Evolutionary conservation across 2,888 invertebrate species (phyloP).

Genomic region (Galeopsomyia nigrocyanea): DNA sequence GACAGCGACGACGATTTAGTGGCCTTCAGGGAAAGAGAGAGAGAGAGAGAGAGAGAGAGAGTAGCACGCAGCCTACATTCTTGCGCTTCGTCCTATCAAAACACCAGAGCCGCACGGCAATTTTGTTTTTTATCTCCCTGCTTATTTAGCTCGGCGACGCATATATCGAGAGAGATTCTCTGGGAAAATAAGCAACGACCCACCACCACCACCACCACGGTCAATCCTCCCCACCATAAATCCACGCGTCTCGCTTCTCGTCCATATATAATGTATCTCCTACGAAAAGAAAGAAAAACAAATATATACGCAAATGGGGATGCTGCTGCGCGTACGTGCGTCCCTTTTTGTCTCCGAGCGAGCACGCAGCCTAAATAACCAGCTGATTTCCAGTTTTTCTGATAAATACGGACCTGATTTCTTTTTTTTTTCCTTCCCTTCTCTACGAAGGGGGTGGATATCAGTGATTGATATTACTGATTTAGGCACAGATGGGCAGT

Average conservation of each 20-base stretch:
- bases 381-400: constrained; percentile 11
- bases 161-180: too few relatives aligned
- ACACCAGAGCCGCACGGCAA: too few relatives aligned
- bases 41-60: constrained; percentile 4
- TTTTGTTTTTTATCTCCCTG: too few relatives aligned
- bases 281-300: constrained; percentile 32
- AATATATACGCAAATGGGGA: constrained; percentile 45
- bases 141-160: too few relatives aligned
- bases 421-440: too few relatives aligned
- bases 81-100: too few relatives aligned
- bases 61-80: neutral
- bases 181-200: neutral
- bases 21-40: neutral
- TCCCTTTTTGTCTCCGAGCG: constrained; percentile 32
- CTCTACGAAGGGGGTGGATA: too few relatives aligned
- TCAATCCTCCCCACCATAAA: constrained; percentile 36
- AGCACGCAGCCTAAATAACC: constrained; percentile 17
- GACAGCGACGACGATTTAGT: too few relatives aligned
- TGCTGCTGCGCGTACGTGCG: constrained; percentile 31
- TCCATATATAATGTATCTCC: constrained; percentile 27
- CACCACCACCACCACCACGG: neutral
- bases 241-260: constrained; percentile 16
- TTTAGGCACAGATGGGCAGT: too few relatives aligned
- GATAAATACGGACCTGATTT: constrained; percentile 17
- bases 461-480: too few relatives aligned